These are phyloP conservation scores for Wasmannia auropunctata DNA, from an alignment of 1,140 invertebrate species.

Conservation along the genomic window DNA sequence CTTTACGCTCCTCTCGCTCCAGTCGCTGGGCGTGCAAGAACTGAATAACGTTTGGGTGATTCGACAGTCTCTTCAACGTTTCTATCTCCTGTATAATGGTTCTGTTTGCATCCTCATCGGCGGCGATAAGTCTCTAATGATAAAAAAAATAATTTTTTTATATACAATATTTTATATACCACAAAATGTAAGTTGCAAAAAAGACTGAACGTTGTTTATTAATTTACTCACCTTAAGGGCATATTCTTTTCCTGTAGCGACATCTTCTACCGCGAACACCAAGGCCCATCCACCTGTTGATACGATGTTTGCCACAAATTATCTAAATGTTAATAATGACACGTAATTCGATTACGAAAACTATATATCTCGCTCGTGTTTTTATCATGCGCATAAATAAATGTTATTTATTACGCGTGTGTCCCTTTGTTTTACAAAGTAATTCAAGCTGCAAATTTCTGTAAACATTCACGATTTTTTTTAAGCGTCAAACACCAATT, in stretches of 20 bases:
- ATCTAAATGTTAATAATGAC: slow-evolving; percentile 53
- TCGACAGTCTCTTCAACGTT: slow-evolving; percentile 91
- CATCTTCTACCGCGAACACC: slow-evolving; percentile 97
- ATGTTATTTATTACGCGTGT: slow-evolving; percentile 6
- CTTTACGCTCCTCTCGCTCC: slow-evolving; percentile 86
- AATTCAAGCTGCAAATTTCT: not conserved
- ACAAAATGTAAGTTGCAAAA: not conserved
- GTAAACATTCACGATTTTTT: not conserved
- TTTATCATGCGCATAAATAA: slow-evolving; percentile 11
- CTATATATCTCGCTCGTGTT: slow-evolving; percentile 60
- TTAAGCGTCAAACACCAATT: not conserved
- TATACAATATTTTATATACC: not conserved
- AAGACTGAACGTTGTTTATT: not conserved
- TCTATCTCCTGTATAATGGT: slow-evolving; percentile 92
- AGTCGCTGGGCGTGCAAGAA: slow-evolving; percentile 91
- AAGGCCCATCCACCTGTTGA: slow-evolving; percentile 95
- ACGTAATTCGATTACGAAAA: slow-evolving; percentile 31
- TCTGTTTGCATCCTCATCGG: slow-evolving; percentile 91
- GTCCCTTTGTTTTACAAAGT: not conserved
- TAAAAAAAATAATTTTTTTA: not conserved
- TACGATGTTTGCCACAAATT: slow-evolving; percentile 63
- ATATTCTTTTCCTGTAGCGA: slow-evolving; percentile 94
- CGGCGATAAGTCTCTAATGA: slow-evolving; percentile 90
- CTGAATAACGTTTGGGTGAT: slow-evolving; percentile 93
- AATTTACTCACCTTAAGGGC: slow-evolving; percentile 90